A percentile compares a stretch with the other conserved stretches of the same genome.
Evolutionary conservation across 92 coral and sea anemone genomes (phyloP).

Genomic region (Anthopleura xanthogrammica): DNA sequence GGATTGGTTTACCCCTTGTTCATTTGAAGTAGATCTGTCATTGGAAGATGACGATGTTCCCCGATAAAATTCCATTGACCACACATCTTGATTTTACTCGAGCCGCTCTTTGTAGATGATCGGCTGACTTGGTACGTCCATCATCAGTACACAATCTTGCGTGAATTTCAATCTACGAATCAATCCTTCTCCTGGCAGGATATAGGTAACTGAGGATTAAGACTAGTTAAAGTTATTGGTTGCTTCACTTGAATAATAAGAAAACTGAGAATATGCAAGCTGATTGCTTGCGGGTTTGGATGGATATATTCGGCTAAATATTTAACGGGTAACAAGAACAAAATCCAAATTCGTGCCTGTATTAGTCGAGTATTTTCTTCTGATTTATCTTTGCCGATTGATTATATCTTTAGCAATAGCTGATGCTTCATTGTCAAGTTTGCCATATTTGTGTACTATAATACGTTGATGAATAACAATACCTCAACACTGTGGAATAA

Average conservation of each 20-base stretch:
- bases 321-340: not conserved
- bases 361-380: not conserved
- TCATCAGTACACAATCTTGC: too few relatives aligned
- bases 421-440: not conserved
- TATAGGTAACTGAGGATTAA: too few relatives aligned
- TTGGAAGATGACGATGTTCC: not conserved
- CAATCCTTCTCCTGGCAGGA: too few relatives aligned
- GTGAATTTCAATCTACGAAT: too few relatives aligned
- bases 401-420: not conserved
- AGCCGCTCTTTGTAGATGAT: too few relatives aligned
- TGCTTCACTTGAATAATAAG: too few relatives aligned
- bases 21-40: not conserved
- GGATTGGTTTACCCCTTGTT: conserved; percentile 6
- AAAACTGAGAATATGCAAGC: too few relatives aligned
- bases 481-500: not conserved
- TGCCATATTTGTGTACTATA: not conserved
- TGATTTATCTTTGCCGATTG: not conserved
- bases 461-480: too few relatives aligned
- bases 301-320: too few relatives aligned
- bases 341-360: not conserved
- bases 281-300: too few relatives aligned
- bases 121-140: too few relatives aligned
- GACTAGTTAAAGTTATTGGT: too few relatives aligned
- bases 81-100: not conserved
- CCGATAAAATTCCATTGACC: not conserved